phyloP scores from a whole-genome alignment of 2,888 invertebrate species.

The Heliconius charithonia region DNA sequence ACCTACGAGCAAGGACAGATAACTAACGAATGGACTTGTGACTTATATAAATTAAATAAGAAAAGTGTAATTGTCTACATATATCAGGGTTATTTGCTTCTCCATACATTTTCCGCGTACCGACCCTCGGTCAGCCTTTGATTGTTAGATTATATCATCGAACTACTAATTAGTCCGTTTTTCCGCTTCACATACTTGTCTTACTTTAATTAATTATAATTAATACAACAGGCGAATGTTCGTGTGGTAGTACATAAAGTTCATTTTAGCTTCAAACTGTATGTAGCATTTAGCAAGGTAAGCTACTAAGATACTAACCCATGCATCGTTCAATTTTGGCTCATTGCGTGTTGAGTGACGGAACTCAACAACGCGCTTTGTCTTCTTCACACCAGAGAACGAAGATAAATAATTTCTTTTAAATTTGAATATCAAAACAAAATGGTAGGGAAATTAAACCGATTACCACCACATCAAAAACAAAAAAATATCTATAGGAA shows the following conservation, averaged over 20 bases:
- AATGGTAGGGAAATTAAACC: neutral
- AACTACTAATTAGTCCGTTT: conserved; percentile 35
- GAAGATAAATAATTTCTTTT: no score
- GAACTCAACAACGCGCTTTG: neutral
- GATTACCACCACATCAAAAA: neutral
- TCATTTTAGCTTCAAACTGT: neutral
- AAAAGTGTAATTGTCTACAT: neutral
- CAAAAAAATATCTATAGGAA: neutral
- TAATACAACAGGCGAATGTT: neutral
- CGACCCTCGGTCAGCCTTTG: conserved; percentile 32
- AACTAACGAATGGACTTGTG: neutral
- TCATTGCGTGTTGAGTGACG: neutral
- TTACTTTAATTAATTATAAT: conserved; percentile 3
- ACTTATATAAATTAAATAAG: neutral
- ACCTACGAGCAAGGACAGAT: neutral
- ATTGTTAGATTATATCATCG: neutral
- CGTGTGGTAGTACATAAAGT: neutral
- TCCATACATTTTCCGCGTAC: conserved; percentile 23
- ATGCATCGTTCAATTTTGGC: no score
- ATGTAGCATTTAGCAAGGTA: neutral
- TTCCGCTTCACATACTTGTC: conserved; percentile 2
- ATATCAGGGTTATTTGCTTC: neutral
- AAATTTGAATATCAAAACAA: neutral
- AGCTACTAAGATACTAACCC: no score
- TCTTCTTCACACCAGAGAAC: no score